phyloP scores from a whole-genome alignment of 2,797 vertebrate species.

The Margarornis squamiger region DNA sequence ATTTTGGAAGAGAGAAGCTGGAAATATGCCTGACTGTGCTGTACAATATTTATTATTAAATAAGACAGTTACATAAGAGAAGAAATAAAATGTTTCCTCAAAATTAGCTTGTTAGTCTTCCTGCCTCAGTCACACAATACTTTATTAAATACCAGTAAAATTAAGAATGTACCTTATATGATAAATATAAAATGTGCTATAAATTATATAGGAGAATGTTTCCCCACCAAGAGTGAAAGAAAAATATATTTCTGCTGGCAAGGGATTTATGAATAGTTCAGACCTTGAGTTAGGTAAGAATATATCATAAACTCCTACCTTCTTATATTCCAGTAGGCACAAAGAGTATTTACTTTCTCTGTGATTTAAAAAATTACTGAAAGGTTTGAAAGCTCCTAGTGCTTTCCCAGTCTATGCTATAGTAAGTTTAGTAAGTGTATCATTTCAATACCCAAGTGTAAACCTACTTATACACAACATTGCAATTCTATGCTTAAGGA shows the following conservation, averaged over 20 bases:
- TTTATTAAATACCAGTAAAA: neutral
- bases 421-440: neutral
- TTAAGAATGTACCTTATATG: neutral
- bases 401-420: neutral
- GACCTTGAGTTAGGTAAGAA: neutral
- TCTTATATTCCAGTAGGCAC: neutral
- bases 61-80: neutral
- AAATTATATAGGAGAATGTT: neutral
- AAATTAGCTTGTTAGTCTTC: neutral
- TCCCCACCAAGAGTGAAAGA: neutral
- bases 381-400: neutral
- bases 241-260: neutral
- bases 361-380: neutral
- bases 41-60: neutral
- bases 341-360: neutral
- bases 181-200: neutral
- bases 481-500: neutral
- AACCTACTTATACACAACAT: neutral
- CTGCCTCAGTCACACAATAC: neutral
- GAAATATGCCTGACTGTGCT: neutral
- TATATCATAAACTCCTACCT: neutral
- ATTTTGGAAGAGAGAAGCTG: neutral
- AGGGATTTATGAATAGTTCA: conserved; percentile 13
- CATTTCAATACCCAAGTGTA: neutral
- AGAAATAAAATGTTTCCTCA: neutral